Conservation (phyloP, 2,888 invertebrate species). For the Troides helena region DNA sequence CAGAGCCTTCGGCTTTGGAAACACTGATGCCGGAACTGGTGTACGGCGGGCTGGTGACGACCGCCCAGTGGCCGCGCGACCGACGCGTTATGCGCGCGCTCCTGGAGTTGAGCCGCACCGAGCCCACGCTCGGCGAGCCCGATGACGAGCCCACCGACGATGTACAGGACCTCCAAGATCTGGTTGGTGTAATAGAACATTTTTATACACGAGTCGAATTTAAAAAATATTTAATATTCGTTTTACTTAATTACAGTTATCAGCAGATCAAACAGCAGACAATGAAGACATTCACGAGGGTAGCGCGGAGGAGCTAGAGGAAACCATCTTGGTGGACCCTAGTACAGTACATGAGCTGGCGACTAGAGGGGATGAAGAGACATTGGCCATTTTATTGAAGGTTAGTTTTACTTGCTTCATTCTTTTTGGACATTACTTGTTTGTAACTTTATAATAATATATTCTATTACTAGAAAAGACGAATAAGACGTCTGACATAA, state of each 20-base stretch:
- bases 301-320: slow-evolving; percentile 52
- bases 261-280: slow-evolving; percentile 48
- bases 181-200: slow-evolving; percentile 40
- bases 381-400: slow-evolving; percentile 83
- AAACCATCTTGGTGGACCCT: slow-evolving; percentile 63
- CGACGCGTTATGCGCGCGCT: slow-evolving; percentile 85
- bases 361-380: slow-evolving; percentile 86
- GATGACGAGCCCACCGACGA: slow-evolving; percentile 43
- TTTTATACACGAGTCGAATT: too few species aligned
- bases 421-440: background rate
- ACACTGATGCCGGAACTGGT: slow-evolving; percentile 67
- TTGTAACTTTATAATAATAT: too few species aligned
- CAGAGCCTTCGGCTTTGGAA: slow-evolving; percentile 64
- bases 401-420: slow-evolving; percentile 42
- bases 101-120: slow-evolving; percentile 86
- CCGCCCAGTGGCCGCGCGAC: slow-evolving; percentile 84
- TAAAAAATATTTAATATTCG: background rate
- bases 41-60: slow-evolving; percentile 75
- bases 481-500: too few species aligned
- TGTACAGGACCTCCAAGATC: slow-evolving; percentile 33
- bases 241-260: slow-evolving; percentile 42
- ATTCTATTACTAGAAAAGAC: too few species aligned
- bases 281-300: slow-evolving; percentile 47
- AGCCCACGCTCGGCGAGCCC: slow-evolving; percentile 44
- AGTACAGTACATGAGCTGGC: slow-evolving; percentile 88